Conservation (phyloP, 2,113 vertebrate genomes). For the Litocranius walleri region DNA sequence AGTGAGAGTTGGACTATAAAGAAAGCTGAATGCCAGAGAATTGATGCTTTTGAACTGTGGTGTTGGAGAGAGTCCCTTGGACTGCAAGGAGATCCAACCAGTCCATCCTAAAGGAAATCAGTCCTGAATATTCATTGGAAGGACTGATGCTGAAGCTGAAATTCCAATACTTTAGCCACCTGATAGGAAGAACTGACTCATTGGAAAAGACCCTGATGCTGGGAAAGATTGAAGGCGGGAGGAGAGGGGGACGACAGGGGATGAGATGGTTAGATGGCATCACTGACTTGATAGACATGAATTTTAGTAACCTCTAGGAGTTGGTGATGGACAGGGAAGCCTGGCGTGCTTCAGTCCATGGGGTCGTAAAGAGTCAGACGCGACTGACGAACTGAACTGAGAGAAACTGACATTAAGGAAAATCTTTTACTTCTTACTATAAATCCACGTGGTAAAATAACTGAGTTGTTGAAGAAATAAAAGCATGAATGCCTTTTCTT, state of each 20-base stretch:
- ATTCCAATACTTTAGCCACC: not conserved
- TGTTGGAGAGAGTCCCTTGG: not conserved
- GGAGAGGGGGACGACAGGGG: not conserved
- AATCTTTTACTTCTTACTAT: not conserved
- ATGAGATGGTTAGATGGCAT: not conserved
- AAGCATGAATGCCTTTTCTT: not conserved
- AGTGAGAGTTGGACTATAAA: not conserved
- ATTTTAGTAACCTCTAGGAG: not conserved
- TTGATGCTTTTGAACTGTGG: not conserved
- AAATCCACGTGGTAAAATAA: not conserved
- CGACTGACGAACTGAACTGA: not conserved
- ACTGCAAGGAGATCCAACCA: not conserved
- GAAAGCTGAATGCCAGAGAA: not conserved
- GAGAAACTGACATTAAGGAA: not conserved
- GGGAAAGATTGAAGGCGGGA: not conserved
- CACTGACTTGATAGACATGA: not conserved
- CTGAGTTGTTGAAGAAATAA: not conserved
- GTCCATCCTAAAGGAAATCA: not conserved
- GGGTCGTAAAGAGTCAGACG: not conserved
- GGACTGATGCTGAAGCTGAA: not conserved
- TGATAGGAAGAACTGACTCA: not conserved
- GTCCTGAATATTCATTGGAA: not conserved
- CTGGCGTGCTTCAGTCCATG: not conserved
- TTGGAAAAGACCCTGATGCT: not conserved
- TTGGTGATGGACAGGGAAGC: not conserved